Evolutionary conservation across 1,140 invertebrate species (phyloP), one percentile per base, ranked within the genome.

Genomic region (Drosophila nigromelanica): DNA sequence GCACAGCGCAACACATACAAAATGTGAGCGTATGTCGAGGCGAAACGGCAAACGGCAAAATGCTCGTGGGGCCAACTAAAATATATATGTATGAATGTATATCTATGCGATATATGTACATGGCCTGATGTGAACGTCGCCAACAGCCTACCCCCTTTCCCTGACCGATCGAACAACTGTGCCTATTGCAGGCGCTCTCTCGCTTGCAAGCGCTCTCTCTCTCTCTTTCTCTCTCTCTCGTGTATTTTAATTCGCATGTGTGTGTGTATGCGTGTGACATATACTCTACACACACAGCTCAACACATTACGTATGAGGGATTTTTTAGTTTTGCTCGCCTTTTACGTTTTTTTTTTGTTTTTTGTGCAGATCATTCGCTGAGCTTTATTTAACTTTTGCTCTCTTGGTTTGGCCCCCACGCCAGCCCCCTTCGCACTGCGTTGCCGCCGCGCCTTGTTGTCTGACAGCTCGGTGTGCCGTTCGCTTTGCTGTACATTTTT

Each of bases 321-420:
- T 81, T 81, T 6, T 78, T 78, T 70, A 66, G 83, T 86, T 58
- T 76, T 81, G 73, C 73, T 77, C 67, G 75, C 45, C 59, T 75
- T 78, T 76, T 76, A 50, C 78, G 68, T 63, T 66, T 24, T 15
- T 64, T 70, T 70, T 63, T 37, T 67, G n/a, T n/a, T n/a, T n/a
- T 60, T 76, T 89, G 79, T 89, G 80, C 83, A 87, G 82, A 87
- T 87, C 82, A 87, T 87, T 89, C 59, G 83, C 72, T 58, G 76
- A 89, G 85, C 85, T 89, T 89, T 89, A 89, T 89, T 89, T 89
- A 89, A 89, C 83, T 83, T 89, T 89, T 89, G 76, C 80, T 89
- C 83, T 80, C 79, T 76, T 76, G 64, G 48, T 27, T 73, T 64
- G 71, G 42, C 67, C 69, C 45, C 52, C 60, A 54, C 68, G 51